Percentiles rank a stretch among this genome's conserved stretches.
These are phyloP conservation scores for Heliornis fulica DNA, from an alignment of 2,113 vertebrate species.

Conservation along the genomic window DNA sequence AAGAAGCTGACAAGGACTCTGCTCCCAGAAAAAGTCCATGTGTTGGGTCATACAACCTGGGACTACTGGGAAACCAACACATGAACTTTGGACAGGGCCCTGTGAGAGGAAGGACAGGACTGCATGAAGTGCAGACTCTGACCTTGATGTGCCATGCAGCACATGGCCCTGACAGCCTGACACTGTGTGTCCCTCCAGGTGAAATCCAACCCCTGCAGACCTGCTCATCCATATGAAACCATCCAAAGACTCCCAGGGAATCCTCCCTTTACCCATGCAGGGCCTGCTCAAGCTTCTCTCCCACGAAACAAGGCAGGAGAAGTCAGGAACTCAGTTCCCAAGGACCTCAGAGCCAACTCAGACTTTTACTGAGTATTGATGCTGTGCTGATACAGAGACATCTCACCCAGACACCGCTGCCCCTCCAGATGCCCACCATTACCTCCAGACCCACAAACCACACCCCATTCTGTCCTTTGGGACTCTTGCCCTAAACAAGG, in stretches of 20 bases:
- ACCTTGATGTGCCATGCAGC: neutral
- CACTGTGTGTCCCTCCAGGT: neutral
- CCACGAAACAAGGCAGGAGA: neutral
- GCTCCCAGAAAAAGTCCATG: neutral
- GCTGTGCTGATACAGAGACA: neutral
- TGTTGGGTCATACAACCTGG: neutral
- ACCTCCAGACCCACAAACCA: neutral
- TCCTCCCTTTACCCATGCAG: neutral
- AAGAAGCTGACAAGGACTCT: neutral
- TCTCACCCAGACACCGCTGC: neutral
- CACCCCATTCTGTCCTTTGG: neutral
- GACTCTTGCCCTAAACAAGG: neutral
- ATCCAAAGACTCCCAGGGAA: neutral
- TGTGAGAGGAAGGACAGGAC: neutral
- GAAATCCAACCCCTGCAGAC: neutral
- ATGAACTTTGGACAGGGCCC: neutral
- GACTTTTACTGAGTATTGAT: too few species aligned
- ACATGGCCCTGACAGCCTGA: neutral
- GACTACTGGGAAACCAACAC: neutral
- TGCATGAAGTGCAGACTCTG: neutral
- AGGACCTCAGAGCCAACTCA: neutral
- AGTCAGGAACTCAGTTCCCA: neutral
- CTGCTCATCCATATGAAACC: neutral
- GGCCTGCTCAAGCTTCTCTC: neutral
- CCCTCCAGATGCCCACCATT: fast-evolving